Base-by-base conservation (phyloP, 1,140 invertebrate species). In the Druon quercuslanigerum region DNA sequence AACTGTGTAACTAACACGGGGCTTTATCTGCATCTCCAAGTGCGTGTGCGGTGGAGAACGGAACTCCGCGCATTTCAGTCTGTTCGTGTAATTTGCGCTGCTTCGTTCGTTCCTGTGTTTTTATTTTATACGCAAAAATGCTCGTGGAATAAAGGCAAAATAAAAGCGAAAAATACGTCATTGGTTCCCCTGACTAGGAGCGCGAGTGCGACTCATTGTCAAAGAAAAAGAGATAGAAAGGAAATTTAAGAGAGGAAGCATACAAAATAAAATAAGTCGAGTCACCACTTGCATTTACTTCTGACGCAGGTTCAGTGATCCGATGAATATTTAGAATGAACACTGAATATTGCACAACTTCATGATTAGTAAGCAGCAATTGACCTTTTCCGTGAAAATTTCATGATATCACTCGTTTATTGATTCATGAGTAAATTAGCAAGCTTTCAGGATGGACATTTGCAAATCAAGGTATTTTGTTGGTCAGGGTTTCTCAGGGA, bases 301-400 rank as follows among this genome's bases (percentile, higher is more conserved):
- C 20, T 66, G 57, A 66, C 57, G 20, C 40, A 14, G 20, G 57
- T 66, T 66, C 56, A 57, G 9, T 57, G 56, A 57, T 17, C 11
- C 57, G 57, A 14, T 66, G 57, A 66, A 66, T 66, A 66, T 66
- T 66, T 66, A 66, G 57, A 66, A 25, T 66, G 20, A 66, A 66
- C 25, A 66, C 40, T 66, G 25, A 2, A 33, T 33, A 66, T 66
- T 66, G 19, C 57, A 13, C 25, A 66, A 40, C n/a, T 66, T 66
- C 60, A 4, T 40, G 60, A 66, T 66, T 40, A 66, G 40, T 40
- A 66, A 66, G 40, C 57, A 25, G 25, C 25, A 66, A 66, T 66
- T 66, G 25, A 66, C 25, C 57, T 40, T 66, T 56, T 66, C 16
- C 60, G 60, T 66, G 25, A 40, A 66, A 66, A 40, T 1, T 46